phyloP scores from a whole-genome alignment of 92 coral and sea anemone genomes.

The Porites evermanni region DNA sequence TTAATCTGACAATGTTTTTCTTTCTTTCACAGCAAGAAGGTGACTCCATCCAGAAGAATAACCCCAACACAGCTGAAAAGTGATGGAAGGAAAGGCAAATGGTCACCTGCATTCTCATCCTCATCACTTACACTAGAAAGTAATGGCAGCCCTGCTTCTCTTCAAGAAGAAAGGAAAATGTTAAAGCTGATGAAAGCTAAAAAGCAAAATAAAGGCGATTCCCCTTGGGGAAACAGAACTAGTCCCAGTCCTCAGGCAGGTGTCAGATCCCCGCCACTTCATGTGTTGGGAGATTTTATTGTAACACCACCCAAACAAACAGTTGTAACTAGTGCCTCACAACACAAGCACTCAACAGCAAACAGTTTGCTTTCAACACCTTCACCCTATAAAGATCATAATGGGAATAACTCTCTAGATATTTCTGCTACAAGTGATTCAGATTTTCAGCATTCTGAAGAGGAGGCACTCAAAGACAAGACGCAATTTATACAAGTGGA shows the following conservation, averaged over 20 bases:
- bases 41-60: slow-evolving; percentile 85
- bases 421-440: background rate
- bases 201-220: slow-evolving; percentile 63
- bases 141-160: slow-evolving; percentile 73
- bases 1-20: background rate
- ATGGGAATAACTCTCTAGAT: background rate
- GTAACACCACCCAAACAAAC: slow-evolving; percentile 48
- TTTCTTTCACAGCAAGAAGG: slow-evolving; percentile 58
- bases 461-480: background rate
- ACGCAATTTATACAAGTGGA: slow-evolving; percentile 9
- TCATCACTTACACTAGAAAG: slow-evolving; percentile 52
- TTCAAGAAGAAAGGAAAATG: slow-evolving; percentile 81
- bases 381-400: slow-evolving; percentile 7
- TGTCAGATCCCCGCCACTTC: slow-evolving; percentile 65
- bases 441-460: background rate
- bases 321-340: background rate
- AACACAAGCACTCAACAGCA: background rate
- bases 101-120: slow-evolving; percentile 63
- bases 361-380: slow-evolving; percentile 20
- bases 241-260: slow-evolving; percentile 68
- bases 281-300: slow-evolving; percentile 79
- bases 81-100: slow-evolving; percentile 47
- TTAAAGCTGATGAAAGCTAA: slow-evolving; percentile 75
- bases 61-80: slow-evolving; percentile 87
- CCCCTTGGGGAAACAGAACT: slow-evolving; percentile 68